phyloP scores from a whole-genome alignment of 53 echinoderm and acorn worm species.

The Apostichopus leukothele region DNA sequence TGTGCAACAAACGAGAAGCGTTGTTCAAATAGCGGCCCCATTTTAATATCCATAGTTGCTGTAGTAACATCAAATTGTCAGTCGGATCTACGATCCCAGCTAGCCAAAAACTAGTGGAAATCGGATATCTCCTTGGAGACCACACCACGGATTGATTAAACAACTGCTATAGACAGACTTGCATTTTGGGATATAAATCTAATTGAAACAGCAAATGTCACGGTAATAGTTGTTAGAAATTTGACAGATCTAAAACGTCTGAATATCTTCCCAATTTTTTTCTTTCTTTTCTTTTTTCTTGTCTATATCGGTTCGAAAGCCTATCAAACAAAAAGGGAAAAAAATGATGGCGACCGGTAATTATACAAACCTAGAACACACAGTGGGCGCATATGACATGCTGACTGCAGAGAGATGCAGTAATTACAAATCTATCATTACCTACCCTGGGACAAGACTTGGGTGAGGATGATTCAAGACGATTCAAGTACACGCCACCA shows the following conservation, averaged over 20 bases:
- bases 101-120: not conserved
- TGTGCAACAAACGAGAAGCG: not conserved
- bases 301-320: not conserved
- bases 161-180: not conserved
- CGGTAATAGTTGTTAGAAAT: not conserved
- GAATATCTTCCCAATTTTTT: not conserved
- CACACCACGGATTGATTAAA: constrained; percentile 15
- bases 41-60: constrained; percentile 34
- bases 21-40: constrained; percentile 37
- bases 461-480: too few species aligned
- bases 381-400: too few species aligned
- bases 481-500: too few species aligned
- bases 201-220: constrained; percentile 35
- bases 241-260: not conserved
- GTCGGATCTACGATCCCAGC: constrained; percentile 2
- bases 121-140: constrained; percentile 43
- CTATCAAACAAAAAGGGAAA: too few species aligned
- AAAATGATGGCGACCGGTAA: too few species aligned
- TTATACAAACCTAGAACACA: too few species aligned
- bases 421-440: too few species aligned
- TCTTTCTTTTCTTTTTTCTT: not conserved
- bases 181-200: constrained; percentile 8
- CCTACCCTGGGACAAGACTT: too few species aligned
- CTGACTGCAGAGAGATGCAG: too few species aligned
- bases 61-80: constrained; percentile 23